Percentiles rank a stretch among this genome's conserved stretches.
phyloP scores from a whole-genome alignment of 2,888 invertebrate species.

The Petrolisthes cinctipes region DNA sequence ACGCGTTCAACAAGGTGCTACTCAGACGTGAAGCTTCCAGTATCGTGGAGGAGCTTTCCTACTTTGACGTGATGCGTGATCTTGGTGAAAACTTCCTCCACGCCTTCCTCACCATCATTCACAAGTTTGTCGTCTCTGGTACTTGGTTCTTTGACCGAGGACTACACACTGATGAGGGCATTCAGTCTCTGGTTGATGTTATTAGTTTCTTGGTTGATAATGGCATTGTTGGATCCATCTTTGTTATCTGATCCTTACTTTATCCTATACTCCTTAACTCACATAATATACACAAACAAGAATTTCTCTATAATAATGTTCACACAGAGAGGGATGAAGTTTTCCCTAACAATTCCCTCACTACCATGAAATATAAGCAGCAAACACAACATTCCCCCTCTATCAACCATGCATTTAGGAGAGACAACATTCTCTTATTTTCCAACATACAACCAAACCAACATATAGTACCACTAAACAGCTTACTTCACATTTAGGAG shows the following conservation, averaged over 20 bases:
- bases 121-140: constrained; percentile 62
- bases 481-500: too few relatives aligned
- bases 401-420: too few relatives aligned
- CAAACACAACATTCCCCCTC: background rate
- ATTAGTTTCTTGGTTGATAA: constrained; percentile 63
- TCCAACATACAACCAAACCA: too few relatives aligned
- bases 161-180: constrained; percentile 55
- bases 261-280: background rate
- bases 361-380: background rate
- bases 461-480: too few relatives aligned
- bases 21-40: constrained; percentile 40
- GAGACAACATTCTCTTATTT: too few relatives aligned
- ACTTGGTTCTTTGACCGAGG: constrained; percentile 63
- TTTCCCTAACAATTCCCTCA: background rate
- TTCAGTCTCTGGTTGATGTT: constrained; percentile 47
- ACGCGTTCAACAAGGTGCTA: constrained; percentile 55
- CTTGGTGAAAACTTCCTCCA: constrained; percentile 64
- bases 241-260: constrained; percentile 56
- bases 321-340: background rate
- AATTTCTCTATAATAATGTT: background rate
- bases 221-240: constrained; percentile 64
- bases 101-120: constrained; percentile 62
- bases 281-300: too few relatives aligned
- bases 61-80: constrained; percentile 64
- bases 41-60: constrained; percentile 55